phyloP scores from a whole-genome alignment of 64 coral and sea anemone species.

The Orbicella faveolata region DNA sequence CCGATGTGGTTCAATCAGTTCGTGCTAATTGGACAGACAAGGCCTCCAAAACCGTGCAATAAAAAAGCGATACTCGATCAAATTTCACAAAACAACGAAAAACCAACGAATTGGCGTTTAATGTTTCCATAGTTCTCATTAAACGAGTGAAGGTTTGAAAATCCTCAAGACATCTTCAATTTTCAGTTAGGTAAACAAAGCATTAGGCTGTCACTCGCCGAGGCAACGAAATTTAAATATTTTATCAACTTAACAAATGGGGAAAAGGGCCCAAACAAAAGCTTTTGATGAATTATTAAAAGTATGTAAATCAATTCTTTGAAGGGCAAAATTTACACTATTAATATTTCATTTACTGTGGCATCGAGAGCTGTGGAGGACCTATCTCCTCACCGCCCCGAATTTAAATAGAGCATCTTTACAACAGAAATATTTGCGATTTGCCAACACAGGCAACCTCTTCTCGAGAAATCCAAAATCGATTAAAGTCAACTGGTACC shows the following conservation, averaged over 20 bases:
- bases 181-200: conserved; percentile 83
- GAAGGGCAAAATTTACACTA: conserved; percentile 85
- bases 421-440: conserved; percentile 26
- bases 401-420: conserved; percentile 16
- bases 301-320: conserved; percentile 98
- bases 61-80: neutral
- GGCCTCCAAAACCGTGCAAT: neutral
- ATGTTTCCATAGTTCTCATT: neutral
- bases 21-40: conserved; percentile 56
- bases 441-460: neutral
- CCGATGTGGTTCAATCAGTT: conserved; percentile 63
- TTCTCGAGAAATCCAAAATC: neutral
- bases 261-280: conserved; percentile 83
- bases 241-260: conserved; percentile 99
- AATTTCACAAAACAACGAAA: neutral
- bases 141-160: conserved; percentile 5
- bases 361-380: conserved; percentile 65
- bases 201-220: conserved; percentile 63
- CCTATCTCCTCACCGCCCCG: conserved; percentile 12
- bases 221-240: conserved; percentile 99
- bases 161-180: conserved; percentile 54
- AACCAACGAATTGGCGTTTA: neutral
- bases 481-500: conserved; percentile 35
- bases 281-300: conserved; percentile 82
- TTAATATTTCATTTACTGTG: conserved; percentile 94